Evolutionary conservation across 1,140 invertebrate species (phyloP), one percentile per base, ranked within the genome.

Genomic region (Drosophila busckii): DNA sequence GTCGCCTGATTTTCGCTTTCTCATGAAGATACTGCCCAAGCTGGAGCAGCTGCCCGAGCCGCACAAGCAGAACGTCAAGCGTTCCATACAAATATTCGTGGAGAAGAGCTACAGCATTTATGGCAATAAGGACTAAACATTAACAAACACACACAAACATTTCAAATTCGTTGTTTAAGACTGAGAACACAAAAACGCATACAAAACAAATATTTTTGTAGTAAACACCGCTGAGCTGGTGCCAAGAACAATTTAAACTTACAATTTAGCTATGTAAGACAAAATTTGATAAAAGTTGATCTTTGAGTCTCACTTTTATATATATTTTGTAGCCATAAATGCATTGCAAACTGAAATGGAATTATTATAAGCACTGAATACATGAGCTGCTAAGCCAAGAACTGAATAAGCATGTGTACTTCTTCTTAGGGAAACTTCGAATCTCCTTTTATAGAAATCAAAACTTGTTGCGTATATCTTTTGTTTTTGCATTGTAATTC

Each of bases 21-120:
- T 86, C 0, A 86, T 86, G 80, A 86, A 86, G 35, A 86, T 86
- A 37, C 26, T 86, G 19, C 84, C 84, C 12, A 84, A 78, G 2
- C 17, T 86, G 62, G 84, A 86, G 31, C 69, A 76, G 37, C 61
- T 86, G 12, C 80, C 84, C 1, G 84, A 86, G 12, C 84, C 84
- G 3, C 84, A 84, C 31, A 86, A 86, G 16, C 75, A 69, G 26
- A 59, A 83, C 28, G 84, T 86, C 3, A 86, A 86, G 49, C 71
- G 69, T 13, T 83, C 75, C 20, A 86, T 86, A 28, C 84, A 86
- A 31, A 83, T 73, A 15, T 83, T 86, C 20, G 69, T 86, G 2
- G 80, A 84, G 28, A 73, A 86, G 52, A 82, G 82, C 38, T 75
- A 68, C 38, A 76, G 68, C 38, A 66, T 71, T 26, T 85, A 82